These are phyloP conservation scores for Lagria hirta DNA, from an alignment of 2,888 invertebrate species.

Conservation along the genomic window DNA sequence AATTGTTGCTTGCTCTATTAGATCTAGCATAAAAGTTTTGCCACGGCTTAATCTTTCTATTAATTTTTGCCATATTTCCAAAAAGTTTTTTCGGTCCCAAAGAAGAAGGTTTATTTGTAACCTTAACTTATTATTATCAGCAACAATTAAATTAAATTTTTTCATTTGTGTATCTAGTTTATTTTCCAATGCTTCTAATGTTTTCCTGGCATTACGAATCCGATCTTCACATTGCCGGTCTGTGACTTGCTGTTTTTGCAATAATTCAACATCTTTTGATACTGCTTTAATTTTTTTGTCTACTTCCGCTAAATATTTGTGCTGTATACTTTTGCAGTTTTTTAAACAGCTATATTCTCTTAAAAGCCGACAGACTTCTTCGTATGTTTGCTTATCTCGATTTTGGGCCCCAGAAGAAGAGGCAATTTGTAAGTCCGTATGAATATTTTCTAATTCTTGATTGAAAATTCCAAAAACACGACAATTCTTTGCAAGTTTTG, in stretches of 20 bases:
- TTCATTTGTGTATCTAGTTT: constrained; percentile 70
- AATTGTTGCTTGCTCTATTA: constrained; percentile 86
- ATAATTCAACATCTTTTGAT: constrained; percentile 32
- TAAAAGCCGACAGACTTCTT: too few species aligned
- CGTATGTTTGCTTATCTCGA: too few species aligned
- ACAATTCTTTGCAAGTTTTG: too few species aligned
- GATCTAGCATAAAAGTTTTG: constrained; percentile 79
- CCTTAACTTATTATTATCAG: constrained; percentile 71
- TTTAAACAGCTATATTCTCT: too few species aligned
- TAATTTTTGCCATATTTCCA: constrained; percentile 76
- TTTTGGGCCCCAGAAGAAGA: too few species aligned
- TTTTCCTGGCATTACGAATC: constrained; percentile 56
- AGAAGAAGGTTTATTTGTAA: constrained; percentile 79
- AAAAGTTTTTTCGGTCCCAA: constrained; percentile 77
- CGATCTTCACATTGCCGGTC: constrained; percentile 57
- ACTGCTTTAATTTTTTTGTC: constrained; percentile 55
- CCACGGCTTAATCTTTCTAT: constrained; percentile 74
- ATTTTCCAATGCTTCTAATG: constrained; percentile 72
- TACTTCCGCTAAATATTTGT: constrained; percentile 55
- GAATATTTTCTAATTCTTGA: too few species aligned
- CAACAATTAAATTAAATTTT: constrained; percentile 72
- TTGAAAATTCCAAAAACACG: too few species aligned
- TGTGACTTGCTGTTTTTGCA: constrained; percentile 43
- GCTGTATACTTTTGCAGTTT: too few species aligned
- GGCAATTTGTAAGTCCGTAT: too few species aligned